A percentile compares a stretch with the other conserved stretches of the same genome.
These are phyloP conservation scores for Zaprionus bogoriensis DNA, from an alignment of 2,888 invertebrate species.

Conservation along the genomic window DNA sequence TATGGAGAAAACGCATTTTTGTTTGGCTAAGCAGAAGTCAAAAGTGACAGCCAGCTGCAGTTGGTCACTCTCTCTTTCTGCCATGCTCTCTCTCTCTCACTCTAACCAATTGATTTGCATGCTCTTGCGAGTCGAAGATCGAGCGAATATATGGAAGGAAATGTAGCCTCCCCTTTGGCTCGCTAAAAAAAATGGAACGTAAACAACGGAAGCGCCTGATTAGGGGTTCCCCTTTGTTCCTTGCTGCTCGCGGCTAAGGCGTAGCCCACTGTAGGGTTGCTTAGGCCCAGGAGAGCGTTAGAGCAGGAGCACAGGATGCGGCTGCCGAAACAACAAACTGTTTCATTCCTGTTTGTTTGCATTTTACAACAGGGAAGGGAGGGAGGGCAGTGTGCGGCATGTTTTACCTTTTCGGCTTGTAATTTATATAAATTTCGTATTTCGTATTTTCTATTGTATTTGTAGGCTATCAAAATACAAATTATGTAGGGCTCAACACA, in stretches of 20 bases:
- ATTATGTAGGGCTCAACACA: constrained; percentile 54
- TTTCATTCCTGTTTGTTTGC: constrained; percentile 67
- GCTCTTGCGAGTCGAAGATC: constrained; percentile 35
- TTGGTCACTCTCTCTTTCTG: neutral
- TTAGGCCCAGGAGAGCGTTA: constrained; percentile 30
- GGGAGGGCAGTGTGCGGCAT: constrained; percentile 24
- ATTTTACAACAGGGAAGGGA: constrained; percentile 42
- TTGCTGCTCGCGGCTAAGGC: constrained; percentile 47
- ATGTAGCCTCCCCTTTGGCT: constrained; percentile 5
- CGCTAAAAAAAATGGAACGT: neutral
- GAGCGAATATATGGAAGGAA: neutral
- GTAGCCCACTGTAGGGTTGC: constrained; percentile 37
- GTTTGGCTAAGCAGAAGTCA: constrained; percentile 40
- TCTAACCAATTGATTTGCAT: constrained; percentile 61
- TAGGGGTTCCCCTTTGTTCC: constrained; percentile 55
- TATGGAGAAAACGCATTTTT: constrained; percentile 39
- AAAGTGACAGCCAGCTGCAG: neutral
- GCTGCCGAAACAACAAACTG: no score
- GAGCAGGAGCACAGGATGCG: constrained; percentile 38
- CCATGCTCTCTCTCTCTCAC: neutral
- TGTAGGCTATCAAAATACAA: constrained; percentile 72
- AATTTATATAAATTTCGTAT: constrained; percentile 79
- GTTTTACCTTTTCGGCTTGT: constrained; percentile 71
- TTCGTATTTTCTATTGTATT: constrained; percentile 66
- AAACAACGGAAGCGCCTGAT: constrained; percentile 59